These are phyloP conservation scores for Dasysyrphus tricinctus DNA, from an alignment of 2,888 invertebrate genomes.

Conservation along the genomic window DNA sequence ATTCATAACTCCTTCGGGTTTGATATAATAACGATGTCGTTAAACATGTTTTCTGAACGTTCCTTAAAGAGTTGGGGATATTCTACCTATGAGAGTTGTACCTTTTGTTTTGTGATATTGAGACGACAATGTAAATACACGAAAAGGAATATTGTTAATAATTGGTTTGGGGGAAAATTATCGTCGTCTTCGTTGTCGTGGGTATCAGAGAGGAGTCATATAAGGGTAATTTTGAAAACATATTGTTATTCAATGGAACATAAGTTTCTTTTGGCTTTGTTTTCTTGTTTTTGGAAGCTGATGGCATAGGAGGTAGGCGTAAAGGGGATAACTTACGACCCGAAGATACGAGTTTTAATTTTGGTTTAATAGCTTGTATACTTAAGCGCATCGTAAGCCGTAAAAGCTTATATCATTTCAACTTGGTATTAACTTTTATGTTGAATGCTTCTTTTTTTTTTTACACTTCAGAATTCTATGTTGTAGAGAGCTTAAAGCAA, in stretches of 20 bases:
- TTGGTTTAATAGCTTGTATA: constrained; percentile 51
- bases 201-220: constrained; percentile 13
- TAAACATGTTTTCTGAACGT: constrained; percentile 82
- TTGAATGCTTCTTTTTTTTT: constrained; percentile 31
- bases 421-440: constrained; percentile 58
- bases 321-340: constrained; percentile 56
- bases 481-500: too few species aligned
- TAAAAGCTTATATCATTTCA: background rate
- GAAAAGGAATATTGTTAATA: constrained; percentile 24
- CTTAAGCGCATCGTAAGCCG: background rate
- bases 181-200: background rate
- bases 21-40: constrained; percentile 81
- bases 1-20: constrained; percentile 82
- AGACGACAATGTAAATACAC: constrained; percentile 59
- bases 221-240: constrained; percentile 66
- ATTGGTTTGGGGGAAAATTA: constrained; percentile 12
- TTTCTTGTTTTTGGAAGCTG: constrained; percentile 16
- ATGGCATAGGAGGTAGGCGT: background rate
- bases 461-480: too few species aligned
- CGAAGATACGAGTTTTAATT: constrained; percentile 66
- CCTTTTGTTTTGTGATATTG: constrained; percentile 67
- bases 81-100: constrained; percentile 57
- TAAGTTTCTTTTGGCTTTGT: constrained; percentile 57
- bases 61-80: background rate
- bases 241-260: constrained; percentile 72